Conservation (phyloP, 2,113 vertebrate genomes). For the Cyphomyrus discorhynchus region DNA sequence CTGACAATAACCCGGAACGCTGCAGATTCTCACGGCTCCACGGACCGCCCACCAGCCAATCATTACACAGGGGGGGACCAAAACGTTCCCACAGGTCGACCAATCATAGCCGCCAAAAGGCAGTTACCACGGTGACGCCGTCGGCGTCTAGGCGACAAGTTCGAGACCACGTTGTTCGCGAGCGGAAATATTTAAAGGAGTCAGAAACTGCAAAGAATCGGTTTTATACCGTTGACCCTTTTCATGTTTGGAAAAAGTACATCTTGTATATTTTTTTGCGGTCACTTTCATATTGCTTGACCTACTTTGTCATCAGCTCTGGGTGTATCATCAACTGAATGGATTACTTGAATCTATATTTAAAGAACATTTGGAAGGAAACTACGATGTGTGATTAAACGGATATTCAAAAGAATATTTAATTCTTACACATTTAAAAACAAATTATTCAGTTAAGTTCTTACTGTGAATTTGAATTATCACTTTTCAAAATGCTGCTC, state of each 20-base stretch:
- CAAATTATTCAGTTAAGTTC: background rate
- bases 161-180: conserved; percentile 59
- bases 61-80: conserved; percentile 45
- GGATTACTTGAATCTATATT: background rate
- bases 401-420: background rate
- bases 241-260: background rate
- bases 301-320: background rate
- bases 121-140: conserved; percentile 68
- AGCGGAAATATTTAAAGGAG: conserved; percentile 41
- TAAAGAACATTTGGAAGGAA: background rate
- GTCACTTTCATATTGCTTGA: background rate
- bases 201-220: background rate
- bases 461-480: background rate
- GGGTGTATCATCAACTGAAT: background rate
- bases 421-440: background rate
- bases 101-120: conserved; percentile 61
- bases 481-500: background rate
- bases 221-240: background rate
- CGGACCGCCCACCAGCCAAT: conserved; percentile 69
- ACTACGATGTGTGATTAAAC: background rate
- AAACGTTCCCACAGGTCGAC: conserved; percentile 66
- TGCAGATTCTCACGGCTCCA: conserved; percentile 54
- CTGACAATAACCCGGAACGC: conserved; percentile 73
- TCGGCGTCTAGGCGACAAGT: conserved; percentile 59
- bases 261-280: background rate